Percentiles rank a stretch among this genome's conserved stretches.
Conservation (phyloP, 2,113 vertebrate species). For the Numenius arquata region DNA sequence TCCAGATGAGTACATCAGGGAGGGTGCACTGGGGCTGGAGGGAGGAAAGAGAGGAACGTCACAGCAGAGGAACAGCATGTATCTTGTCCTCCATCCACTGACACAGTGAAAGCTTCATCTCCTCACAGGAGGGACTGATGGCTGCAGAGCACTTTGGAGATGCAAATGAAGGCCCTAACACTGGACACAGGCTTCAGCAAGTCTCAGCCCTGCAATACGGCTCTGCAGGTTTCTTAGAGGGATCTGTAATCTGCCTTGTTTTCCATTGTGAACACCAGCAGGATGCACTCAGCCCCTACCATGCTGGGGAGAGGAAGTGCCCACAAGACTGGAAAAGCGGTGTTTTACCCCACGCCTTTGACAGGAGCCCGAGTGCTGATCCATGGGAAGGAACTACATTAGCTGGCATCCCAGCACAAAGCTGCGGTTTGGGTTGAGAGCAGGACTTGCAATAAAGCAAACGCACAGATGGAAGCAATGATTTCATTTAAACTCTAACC, state of each 20-base stretch:
- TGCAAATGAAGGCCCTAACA: not conserved
- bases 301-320: not conserved
- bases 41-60: not conserved
- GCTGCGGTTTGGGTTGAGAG: not conserved
- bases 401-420: not conserved
- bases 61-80: not conserved
- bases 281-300: not conserved
- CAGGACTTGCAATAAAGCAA: not conserved
- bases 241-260: not conserved
- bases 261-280: not conserved
- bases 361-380: not conserved
- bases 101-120: not conserved
- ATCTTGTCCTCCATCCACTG: not conserved
- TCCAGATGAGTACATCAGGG: constrained; percentile 90
- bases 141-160: not conserved
- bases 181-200: not conserved
- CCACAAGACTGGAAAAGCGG: not conserved
- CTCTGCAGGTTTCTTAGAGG: not conserved
- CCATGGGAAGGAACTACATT: not conserved
- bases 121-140: not conserved
- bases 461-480: not conserved
- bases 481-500: not conserved
- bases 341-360: not conserved
- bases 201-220: not conserved
- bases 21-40: constrained; percentile 88